Conservation (phyloP, 2,113 vertebrate genomes). For the Bagarius yarrelli region DNA sequence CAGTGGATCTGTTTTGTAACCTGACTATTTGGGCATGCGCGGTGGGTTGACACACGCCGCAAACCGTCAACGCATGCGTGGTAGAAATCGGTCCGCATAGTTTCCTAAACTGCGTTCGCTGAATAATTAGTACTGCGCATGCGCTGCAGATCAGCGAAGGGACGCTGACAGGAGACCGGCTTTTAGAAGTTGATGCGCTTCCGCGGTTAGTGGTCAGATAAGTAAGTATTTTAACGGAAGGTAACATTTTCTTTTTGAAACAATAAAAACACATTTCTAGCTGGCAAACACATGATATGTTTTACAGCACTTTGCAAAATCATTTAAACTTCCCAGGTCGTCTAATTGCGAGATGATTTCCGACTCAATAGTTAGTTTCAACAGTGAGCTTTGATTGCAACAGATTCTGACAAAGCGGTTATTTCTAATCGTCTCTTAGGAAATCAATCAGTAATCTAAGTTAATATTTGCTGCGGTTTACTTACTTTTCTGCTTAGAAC, state of each 20-base stretch:
- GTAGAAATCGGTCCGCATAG: neutral
- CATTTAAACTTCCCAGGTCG: neutral
- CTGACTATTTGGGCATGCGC: neutral
- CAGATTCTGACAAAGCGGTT: neutral
- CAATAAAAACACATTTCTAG: neutral
- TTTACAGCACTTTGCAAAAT: neutral
- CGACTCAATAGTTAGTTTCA: neutral
- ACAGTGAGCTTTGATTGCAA: neutral
- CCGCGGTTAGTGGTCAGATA: neutral
- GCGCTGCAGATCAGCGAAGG: neutral
- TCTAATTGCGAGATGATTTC: neutral
- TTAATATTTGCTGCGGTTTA: neutral
- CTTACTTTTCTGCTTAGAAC: neutral
- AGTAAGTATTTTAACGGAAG: neutral
- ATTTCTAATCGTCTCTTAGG: neutral
- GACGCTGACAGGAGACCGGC: neutral
- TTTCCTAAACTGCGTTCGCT: neutral
- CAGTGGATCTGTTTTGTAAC: neutral
- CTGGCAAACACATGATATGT: neutral
- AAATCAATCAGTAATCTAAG: neutral
- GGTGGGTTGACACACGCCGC: neutral
- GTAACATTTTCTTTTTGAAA: too few relatives aligned
- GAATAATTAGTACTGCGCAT: neutral
- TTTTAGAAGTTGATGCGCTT: neutral
- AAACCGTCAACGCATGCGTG: neutral